Evolutionary conservation across 2,888 invertebrate genomes (phyloP).

Genomic region (Pollenia angustigena): DNA sequence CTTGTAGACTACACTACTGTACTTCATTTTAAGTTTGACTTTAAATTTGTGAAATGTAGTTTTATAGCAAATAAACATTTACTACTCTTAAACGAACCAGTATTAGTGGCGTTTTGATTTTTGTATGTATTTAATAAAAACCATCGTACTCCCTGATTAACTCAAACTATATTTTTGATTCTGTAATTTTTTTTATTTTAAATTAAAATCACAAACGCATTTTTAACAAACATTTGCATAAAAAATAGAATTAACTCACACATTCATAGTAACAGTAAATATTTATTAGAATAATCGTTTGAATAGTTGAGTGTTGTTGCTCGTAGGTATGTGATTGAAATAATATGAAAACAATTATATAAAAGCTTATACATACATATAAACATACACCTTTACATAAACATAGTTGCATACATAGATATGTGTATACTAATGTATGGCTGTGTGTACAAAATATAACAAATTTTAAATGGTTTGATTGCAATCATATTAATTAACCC

Average conservation of each 20-base stretch:
- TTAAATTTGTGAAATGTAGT: too few relatives aligned
- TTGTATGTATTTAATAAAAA: not conserved
- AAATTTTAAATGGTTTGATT: conserved; percentile 25
- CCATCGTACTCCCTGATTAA: conserved; percentile 30
- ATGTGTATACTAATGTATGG: not conserved
- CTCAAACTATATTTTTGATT: conserved; percentile 37
- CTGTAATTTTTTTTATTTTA: not conserved
- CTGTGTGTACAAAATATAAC: not conserved
- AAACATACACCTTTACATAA: too few relatives aligned
- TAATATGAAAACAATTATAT: conserved; percentile 48
- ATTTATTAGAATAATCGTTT: conserved; percentile 60
- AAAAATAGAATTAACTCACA: conserved; percentile 51
- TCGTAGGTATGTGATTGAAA: conserved; percentile 8
- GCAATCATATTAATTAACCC: conserved; percentile 43
- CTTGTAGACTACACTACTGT: too few relatives aligned
- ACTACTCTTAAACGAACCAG: conserved; percentile 3
- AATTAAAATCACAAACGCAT: conserved; percentile 42
- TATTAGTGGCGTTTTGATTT: conserved; percentile 4
- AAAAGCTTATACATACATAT: conserved; percentile 13
- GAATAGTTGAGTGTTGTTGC: not conserved
- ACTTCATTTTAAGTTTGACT: too few relatives aligned
- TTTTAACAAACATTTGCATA: conserved; percentile 42
- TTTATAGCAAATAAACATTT: not conserved
- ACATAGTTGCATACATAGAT: not conserved
- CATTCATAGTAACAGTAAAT: conserved; percentile 55